Evolutionary conservation across 2,113 vertebrate species (phyloP).

Genomic region (Burhinus bistriatus): DNA sequence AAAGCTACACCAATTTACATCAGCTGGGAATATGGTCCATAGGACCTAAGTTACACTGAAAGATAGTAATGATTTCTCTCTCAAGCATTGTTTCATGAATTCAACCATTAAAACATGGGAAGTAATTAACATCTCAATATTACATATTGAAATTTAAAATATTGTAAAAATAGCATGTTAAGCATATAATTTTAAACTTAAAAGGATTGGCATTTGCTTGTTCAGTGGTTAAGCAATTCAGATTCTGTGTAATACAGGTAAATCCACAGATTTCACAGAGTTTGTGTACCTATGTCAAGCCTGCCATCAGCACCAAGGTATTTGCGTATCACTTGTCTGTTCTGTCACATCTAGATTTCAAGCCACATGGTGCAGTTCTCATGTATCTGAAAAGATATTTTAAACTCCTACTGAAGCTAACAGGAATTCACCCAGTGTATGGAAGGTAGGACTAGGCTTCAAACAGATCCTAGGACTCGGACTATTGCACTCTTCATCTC

Average conservation of each 20-base stretch:
- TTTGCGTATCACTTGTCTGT: not conserved
- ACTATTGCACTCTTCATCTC: not conserved
- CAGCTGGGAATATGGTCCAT: slow-evolving; percentile 31
- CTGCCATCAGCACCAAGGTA: not conserved
- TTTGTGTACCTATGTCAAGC: not conserved
- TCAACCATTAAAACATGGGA: slow-evolving; percentile 74
- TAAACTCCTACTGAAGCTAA: slow-evolving; percentile 5
- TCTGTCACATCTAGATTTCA: not conserved
- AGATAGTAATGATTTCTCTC: not conserved
- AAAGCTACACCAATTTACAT: not conserved
- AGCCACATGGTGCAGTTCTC: not conserved
- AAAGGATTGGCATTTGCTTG: not conserved
- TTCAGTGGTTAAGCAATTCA: not conserved
- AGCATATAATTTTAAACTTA: slow-evolving; percentile 9
- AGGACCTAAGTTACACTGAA: slow-evolving; percentile 25
- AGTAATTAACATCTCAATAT: slow-evolving; percentile 69
- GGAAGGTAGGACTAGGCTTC: slow-evolving; percentile 8
- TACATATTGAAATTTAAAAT: slow-evolving; percentile 58
- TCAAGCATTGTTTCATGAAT: slow-evolving; percentile 4
- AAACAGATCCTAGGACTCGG: not conserved
- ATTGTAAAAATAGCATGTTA: slow-evolving; percentile 1
- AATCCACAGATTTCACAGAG: not conserved
- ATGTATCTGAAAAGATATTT: slow-evolving; percentile 24
- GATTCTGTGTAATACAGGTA: not conserved
- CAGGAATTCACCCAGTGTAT: not conserved